A percentile compares a stretch with the other conserved stretches of the same genome.
phyloP scores from a whole-genome alignment of 2,113 vertebrate species.

The Tympanuchus pallidicinctus region DNA sequence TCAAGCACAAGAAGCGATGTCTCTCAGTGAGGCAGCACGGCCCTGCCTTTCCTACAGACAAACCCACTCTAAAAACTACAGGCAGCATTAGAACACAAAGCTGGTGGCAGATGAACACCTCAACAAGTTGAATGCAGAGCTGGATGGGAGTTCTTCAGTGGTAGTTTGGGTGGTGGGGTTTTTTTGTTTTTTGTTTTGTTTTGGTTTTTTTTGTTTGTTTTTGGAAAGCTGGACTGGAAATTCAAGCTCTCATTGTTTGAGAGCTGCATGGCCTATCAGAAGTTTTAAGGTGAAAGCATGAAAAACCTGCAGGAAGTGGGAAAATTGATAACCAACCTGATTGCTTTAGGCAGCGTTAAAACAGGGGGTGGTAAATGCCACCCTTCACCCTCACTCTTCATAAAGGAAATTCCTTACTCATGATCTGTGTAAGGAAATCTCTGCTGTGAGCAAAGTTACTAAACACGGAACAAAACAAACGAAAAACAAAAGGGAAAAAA shows the following conservation, averaged over 20 bases:
- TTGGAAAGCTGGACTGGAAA: not conserved
- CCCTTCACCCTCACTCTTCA: not conserved
- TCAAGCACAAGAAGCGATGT: rapidly evolving
- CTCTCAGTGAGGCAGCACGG: not conserved
- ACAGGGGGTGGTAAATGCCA: rapidly evolving
- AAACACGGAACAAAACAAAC: not conserved
- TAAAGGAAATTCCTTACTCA: slow-evolving; percentile 66
- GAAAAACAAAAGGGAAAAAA: not conserved
- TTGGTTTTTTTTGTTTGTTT: not conserved
- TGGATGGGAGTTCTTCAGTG: not conserved
- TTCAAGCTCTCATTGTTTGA: slow-evolving; percentile 35
- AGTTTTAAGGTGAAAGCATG: slow-evolving; percentile 3
- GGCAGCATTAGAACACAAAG: not conserved
- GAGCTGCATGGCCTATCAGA: slow-evolving; percentile 41
- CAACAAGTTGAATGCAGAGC: not conserved
- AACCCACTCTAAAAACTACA: not conserved
- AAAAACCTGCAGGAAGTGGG: not conserved
- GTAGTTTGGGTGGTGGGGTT: not conserved
- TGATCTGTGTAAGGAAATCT: slow-evolving; percentile 26
- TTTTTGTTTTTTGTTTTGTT: not conserved
- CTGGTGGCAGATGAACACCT: rapidly evolving
- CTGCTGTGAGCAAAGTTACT: slow-evolving; percentile 51
- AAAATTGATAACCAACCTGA: not conserved
- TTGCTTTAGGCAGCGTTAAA: not conserved
- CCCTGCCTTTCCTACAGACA: not conserved